Base-by-base conservation (phyloP, 2,888 invertebrate genomes). In the Fragum fragum region DNA sequence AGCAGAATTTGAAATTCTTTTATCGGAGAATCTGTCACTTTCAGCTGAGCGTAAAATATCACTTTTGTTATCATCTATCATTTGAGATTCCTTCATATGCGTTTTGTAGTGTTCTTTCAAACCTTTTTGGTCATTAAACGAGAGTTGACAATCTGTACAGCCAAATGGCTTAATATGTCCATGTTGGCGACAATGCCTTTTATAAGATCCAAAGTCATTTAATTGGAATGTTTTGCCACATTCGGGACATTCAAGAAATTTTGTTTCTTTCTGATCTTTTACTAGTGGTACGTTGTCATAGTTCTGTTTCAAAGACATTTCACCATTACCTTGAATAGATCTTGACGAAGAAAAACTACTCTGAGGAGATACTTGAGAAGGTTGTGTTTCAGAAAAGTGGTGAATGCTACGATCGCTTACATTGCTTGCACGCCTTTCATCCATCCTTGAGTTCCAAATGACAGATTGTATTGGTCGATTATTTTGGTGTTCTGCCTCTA, bases 141-240 rank as follows among this genome's bases (percentile, higher is more conserved):
- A 86, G n/a, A 84, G 73, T 66, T 87, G 87, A 76, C 90, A 89
- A 18, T 89, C 88, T n/a, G 87, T 68, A 69, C 90, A 90, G 11
- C 86, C 76, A 71, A 89, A 90, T 29, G 89, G 88, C 61, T 86
- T 76, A 14, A 86, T 76, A 42, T 89, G 88, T 7, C 89, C 87
- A 79, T 92, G 92, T 72, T 91, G 91, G 7, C 92, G 84, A 71
- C 92, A 91, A 71, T 92, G 92, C 21, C 92, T 88, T 78, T 92
- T 92, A 79, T 91, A 92, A 7, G 91, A 90, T n/a, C 92, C 92
- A 85, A 92, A 92, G 72, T 92, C 92, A 75, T 92, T 92, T 57
- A 92, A 81, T 77, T 91, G 92, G 80, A 92, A 92, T 16, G 90
- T 90, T 74, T 91, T 91, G 9, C 89, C 89, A 86, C 92, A 92